Evolutionary conservation across 2,797 vertebrate genomes (phyloP).

Genomic region (Chiroxiphia lanceolata): DNA sequence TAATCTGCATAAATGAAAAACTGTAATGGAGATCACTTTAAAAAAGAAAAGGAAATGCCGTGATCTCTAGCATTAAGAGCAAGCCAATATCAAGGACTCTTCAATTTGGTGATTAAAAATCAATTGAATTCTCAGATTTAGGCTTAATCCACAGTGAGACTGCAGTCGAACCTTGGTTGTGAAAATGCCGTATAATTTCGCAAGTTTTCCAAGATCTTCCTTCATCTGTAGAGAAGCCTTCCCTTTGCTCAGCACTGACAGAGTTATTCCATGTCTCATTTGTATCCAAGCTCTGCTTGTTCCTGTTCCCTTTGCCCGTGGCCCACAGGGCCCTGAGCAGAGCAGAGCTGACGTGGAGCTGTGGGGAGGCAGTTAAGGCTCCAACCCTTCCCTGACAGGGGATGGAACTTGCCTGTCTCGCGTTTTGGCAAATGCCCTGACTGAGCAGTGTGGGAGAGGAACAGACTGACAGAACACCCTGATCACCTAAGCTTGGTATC

Average conservation of each 20-base stretch:
- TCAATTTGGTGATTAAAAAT: background rate
- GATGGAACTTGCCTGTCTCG: background rate
- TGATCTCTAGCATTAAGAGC: background rate
- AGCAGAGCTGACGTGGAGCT: background rate
- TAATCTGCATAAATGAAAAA: background rate
- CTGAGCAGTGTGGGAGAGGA: background rate
- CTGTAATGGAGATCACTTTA: background rate
- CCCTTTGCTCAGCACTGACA: background rate
- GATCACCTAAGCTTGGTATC: background rate
- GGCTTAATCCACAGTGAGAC: background rate
- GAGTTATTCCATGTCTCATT: background rate
- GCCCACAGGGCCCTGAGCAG: background rate
- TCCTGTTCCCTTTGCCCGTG: background rate
- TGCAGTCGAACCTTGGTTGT: background rate
- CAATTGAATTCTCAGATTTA: background rate
- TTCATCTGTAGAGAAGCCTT: background rate
- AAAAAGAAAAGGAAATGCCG: background rate
- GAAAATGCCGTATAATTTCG: background rate
- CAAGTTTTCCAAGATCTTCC: background rate
- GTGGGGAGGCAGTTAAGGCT: background rate
- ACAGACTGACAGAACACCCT: background rate
- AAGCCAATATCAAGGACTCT: background rate
- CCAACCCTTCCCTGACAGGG: background rate
- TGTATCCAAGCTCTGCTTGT: background rate
- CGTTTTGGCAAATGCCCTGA: background rate